A percentile compares a stretch with the other conserved stretches of the same genome.
These are phyloP conservation scores for Erinaceus europaeus DNA, from an alignment of 2,113 vertebrate genomes.

Conservation along the genomic window DNA sequence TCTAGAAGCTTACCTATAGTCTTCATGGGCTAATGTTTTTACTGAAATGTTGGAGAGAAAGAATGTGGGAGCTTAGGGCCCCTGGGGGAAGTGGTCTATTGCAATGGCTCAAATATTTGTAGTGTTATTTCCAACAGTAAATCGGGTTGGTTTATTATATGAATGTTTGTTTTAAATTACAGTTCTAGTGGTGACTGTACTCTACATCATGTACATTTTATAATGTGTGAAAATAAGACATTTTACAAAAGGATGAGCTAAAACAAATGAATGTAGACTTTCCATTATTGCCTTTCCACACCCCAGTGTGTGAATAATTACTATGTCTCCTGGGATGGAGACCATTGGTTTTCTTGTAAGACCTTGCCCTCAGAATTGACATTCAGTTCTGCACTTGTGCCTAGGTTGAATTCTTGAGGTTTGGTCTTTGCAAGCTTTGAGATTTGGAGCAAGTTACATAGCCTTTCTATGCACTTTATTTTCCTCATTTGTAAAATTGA, in stretches of 20 bases:
- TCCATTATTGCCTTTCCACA: not conserved
- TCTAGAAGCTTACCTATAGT: not conserved
- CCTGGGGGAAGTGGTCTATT: not conserved
- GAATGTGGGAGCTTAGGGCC: conserved; percentile 1
- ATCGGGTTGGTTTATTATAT: not conserved
- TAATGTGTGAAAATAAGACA: conserved; percentile 1
- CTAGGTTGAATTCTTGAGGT: not conserved
- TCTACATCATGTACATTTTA: not conserved
- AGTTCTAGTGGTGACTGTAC: not conserved
- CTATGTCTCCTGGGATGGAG: not conserved
- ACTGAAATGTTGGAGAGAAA: conserved; percentile 13
- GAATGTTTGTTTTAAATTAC: conserved; percentile 30
- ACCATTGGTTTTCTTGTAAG: not conserved
- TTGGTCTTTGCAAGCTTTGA: not conserved
- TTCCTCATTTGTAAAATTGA: conserved; percentile 25
- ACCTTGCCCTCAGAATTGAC: not conserved
- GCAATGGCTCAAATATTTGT: not conserved
- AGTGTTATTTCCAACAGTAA: conserved; percentile 13
- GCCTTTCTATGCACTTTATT: conserved; percentile 9
- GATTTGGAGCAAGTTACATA: not conserved
- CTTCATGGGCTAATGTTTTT: conserved; percentile 25
- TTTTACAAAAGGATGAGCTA: conserved; percentile 31
- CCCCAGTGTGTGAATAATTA: not conserved
- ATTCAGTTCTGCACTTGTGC: conserved; percentile 20
- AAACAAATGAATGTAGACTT: not conserved